These are phyloP conservation scores for Metaphire vulgaris DNA, from an alignment of 1,140 invertebrate genomes.

Conservation along the genomic window DNA sequence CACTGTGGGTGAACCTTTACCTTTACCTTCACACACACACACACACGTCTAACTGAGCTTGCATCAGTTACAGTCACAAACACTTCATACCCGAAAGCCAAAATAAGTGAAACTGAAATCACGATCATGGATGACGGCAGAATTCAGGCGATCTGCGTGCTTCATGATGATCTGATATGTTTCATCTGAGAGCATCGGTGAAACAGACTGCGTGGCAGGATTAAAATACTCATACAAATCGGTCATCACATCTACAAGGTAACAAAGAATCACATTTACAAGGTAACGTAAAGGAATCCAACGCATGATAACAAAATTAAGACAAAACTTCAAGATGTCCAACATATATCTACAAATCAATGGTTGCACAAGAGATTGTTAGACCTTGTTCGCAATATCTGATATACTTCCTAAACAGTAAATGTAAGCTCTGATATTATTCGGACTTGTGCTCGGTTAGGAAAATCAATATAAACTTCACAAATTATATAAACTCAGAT, in stretches of 20 bases:
- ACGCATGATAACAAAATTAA: too few relatives aligned
- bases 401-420: too few relatives aligned
- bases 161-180: slow-evolving; percentile 77
- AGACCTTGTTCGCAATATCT: neutral
- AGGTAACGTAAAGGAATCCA: too few relatives aligned
- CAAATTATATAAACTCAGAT: too few relatives aligned
- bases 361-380: neutral
- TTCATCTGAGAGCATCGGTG: slow-evolving; percentile 78
- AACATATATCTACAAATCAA: neutral
- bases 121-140: slow-evolving; percentile 93
- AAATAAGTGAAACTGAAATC: slow-evolving; percentile 98
- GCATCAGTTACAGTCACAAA: too few relatives aligned
- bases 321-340: too few relatives aligned
- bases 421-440: too few relatives aligned
- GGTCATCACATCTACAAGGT: slow-evolving; percentile 75
- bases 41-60: too few relatives aligned
- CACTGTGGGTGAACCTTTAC: too few relatives aligned
- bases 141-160: slow-evolving; percentile 79
- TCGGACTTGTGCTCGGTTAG: too few relatives aligned
- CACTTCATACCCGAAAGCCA: slow-evolving; percentile 78
- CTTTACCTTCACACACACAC: too few relatives aligned
- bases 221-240: slow-evolving; percentile 75
- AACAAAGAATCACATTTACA: slow-evolving; percentile 1
- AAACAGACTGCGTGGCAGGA: slow-evolving; percentile 61
- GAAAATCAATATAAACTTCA: too few relatives aligned